Percentiles rank a stretch among this genome's conserved stretches.
phyloP scores from a whole-genome alignment of 2,888 invertebrate genomes.

The Lamellibrachia satsuma region DNA sequence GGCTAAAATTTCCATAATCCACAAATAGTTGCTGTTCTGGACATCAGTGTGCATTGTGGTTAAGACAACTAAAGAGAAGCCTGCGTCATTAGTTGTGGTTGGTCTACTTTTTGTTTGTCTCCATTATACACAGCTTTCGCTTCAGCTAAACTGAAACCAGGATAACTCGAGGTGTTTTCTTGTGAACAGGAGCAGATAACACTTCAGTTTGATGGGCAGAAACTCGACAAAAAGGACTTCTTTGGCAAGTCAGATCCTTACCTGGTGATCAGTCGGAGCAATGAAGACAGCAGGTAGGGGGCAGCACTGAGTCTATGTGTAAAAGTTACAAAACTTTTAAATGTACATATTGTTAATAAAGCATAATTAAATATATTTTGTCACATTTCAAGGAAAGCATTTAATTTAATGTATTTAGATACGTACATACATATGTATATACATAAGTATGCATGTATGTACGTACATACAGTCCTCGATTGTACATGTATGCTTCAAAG shows the following conservation, averaged over 20 bases:
- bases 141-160: not conserved
- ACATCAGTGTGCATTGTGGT: no score
- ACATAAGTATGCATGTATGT: slow-evolving; percentile 13
- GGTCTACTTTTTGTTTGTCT: not conserved
- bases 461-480: not conserved
- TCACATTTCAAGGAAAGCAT: no score
- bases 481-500: no score
- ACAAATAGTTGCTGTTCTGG: not conserved
- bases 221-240: slow-evolving; percentile 68
- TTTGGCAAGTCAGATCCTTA: slow-evolving; percentile 70
- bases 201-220: slow-evolving; percentile 62
- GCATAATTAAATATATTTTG: no score
- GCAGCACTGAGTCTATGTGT: not conserved
- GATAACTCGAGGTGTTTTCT: slow-evolving; percentile 6
- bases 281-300: slow-evolving; percentile 66
- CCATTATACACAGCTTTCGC: slow-evolving; percentile 14
- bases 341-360: not conserved
- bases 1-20: no score
- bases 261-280: slow-evolving; percentile 65
- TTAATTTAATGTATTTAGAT: not conserved
- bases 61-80: no score
- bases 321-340: not conserved
- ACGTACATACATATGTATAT: slow-evolving; percentile 19
- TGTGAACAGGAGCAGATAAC: slow-evolving; percentile 58
- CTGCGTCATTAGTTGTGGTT: not conserved